Base-by-base conservation (phyloP, 2,797 vertebrate genomes). In the Okamejei kenojei region DNA sequence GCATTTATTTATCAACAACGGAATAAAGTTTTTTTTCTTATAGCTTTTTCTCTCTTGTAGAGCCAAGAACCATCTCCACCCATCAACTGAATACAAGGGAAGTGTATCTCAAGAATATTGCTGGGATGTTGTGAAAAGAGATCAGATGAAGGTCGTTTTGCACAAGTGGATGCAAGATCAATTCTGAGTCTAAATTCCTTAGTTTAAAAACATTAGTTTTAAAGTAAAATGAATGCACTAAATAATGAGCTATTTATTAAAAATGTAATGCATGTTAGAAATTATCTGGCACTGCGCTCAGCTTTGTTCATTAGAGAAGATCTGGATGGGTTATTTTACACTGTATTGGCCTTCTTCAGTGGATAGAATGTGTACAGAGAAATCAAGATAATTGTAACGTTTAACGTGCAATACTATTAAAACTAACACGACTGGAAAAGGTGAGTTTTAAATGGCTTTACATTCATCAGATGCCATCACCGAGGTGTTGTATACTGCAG, bases 251-350 rank as follows among this genome's bases (percentile, higher is more conserved):
- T 54, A 92, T 74, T 92, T 92, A 54, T 92, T 92, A 23, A 76
- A 92, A 74, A 71, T 92, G 90, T 92, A 92, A 74, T 74, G 65
- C 68, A 76, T 92, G 90, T 58, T 92, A 54, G 38, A 74, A 71
- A 76, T 45, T 21, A 17, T 45, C 90, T 74, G 8, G 68, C 84
- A 19, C 71, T 29, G 38, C 26, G 11, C 54, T 74, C 35, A 45
- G 15, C 65, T 74, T 91, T 29, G 65, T 45, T 74, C n/a, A 90
- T 90, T 68, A 54, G 90, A 92, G 45, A 54, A 54, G 23, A 92
- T 23, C 5, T 54, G n/a, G 76, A 92, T 17, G 35, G 29, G 21
- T 82, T 68, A 45, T 17, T 1, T 9, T 23, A 76, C 73, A 10
- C 21, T 58, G 38, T 9, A 92, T 45, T 29, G 71, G 38, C 38